Evolutionary conservation across 2,797 vertebrate genomes (phyloP).

Genomic region (Diplodus puntazzo): DNA sequence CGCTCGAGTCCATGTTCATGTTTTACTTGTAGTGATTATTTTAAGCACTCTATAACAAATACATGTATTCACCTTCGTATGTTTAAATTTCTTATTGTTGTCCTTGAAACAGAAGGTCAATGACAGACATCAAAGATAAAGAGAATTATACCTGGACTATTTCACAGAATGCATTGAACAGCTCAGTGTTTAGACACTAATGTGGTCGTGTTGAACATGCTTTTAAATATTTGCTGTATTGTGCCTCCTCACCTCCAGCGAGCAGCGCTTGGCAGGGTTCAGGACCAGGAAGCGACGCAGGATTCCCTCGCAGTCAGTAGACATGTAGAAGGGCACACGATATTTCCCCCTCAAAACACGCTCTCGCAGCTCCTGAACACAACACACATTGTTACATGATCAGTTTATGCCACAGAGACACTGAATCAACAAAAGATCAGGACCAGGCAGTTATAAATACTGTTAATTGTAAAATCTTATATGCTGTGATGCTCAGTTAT

Average conservation of each 20-base stretch:
- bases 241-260: slow-evolving; percentile 88
- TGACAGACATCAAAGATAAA: background rate
- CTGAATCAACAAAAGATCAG: background rate
- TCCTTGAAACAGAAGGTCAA: background rate
- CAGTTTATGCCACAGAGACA: slow-evolving; percentile 1
- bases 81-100: background rate
- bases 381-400: slow-evolving; percentile 11
- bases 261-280: slow-evolving; percentile 93
- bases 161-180: background rate
- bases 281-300: slow-evolving; percentile 93
- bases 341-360: slow-evolving; percentile 94
- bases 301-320: slow-evolving; percentile 95
- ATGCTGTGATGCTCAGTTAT: background rate
- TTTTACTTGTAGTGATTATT: background rate
- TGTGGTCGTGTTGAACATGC: background rate
- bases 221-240: no score
- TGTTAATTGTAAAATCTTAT: background rate
- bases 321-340: slow-evolving; percentile 96
- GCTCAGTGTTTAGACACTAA: background rate
- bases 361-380: slow-evolving; percentile 91
- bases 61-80: background rate
- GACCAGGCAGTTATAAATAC: background rate
- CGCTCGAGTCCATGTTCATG: background rate
- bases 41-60: background rate
- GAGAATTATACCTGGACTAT: background rate